Percentiles rank a stretch among this genome's conserved stretches.
These are phyloP conservation scores for Hyaena hyaena DNA, from an alignment of 2,113 vertebrate genomes.

Conservation along the genomic window DNA sequence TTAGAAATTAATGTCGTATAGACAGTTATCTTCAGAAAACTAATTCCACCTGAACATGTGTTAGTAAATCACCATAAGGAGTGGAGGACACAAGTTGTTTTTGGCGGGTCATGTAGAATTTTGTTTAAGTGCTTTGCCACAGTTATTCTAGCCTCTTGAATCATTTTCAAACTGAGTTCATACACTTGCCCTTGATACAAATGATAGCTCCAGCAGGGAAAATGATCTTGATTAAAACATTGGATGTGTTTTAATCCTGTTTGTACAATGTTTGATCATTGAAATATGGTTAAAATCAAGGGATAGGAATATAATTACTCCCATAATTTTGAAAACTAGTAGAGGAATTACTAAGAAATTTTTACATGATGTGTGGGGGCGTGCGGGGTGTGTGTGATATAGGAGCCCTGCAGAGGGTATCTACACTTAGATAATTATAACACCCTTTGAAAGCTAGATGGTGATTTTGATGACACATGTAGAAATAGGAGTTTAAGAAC, in stretches of 20 bases:
- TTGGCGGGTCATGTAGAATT: background rate
- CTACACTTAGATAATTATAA: background rate
- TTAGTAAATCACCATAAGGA: background rate
- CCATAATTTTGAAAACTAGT: background rate
- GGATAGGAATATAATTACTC: background rate
- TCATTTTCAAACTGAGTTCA: constrained; percentile 16
- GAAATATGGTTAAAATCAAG: constrained; percentile 37
- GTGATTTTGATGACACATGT: constrained; percentile 3
- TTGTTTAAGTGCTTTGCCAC: constrained; percentile 3
- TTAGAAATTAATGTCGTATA: background rate
- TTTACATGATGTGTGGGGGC: background rate
- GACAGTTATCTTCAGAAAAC: background rate
- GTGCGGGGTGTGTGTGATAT: background rate
- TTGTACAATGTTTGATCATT: constrained; percentile 31
- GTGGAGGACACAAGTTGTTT: background rate
- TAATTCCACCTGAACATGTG: background rate
- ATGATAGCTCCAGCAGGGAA: constrained; percentile 3
- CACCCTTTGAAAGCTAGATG: background rate
- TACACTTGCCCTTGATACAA: background rate
- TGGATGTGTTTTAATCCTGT: constrained; percentile 24
- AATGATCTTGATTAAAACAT: constrained; percentile 48
- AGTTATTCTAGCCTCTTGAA: background rate
- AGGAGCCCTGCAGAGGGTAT: background rate
- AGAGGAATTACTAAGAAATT: background rate
- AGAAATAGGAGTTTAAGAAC: background rate